phyloP scores from a whole-genome alignment of 1,140 invertebrate genomes.

The Papilio machaon region DNA sequence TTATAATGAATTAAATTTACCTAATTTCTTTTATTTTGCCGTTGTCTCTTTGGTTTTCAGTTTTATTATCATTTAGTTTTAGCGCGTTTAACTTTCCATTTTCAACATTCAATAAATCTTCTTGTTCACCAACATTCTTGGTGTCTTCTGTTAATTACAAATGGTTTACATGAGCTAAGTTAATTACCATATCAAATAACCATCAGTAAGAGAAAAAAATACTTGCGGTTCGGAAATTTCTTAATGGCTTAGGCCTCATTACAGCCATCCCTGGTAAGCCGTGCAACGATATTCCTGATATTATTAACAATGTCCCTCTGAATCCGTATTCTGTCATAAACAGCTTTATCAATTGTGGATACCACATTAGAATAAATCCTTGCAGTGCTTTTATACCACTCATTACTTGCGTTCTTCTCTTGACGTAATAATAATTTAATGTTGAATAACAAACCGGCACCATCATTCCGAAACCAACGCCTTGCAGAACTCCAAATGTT shows the following conservation, averaged over 20 bases:
- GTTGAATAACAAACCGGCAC: slow-evolving; percentile 83
- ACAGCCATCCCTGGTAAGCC: slow-evolving; percentile 84
- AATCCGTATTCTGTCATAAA: slow-evolving; percentile 83
- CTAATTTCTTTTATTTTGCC: slow-evolving; percentile 39
- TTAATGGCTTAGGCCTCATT: slow-evolving; percentile 80
- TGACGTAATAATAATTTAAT: slow-evolving; percentile 84
- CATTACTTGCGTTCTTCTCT: slow-evolving; percentile 83
- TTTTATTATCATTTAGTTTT: neutral
- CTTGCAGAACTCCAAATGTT: slow-evolving; percentile 83
- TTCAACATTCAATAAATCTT: slow-evolving; percentile 51
- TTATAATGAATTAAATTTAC: slow-evolving; percentile 28
- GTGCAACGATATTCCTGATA: slow-evolving; percentile 83
- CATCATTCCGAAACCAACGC: slow-evolving; percentile 83
- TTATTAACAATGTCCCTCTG: slow-evolving; percentile 83
- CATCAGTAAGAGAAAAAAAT: slow-evolving; percentile 54
- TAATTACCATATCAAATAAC: slow-evolving; percentile 34
- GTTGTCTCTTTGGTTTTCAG: slow-evolving; percentile 21
- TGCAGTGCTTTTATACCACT: slow-evolving; percentile 84
- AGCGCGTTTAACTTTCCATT: slow-evolving; percentile 30
- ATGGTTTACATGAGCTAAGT: slow-evolving; percentile 2
- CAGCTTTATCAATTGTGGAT: slow-evolving; percentile 81
- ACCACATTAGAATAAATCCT: slow-evolving; percentile 82
- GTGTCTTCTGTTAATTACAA: slow-evolving; percentile 41
- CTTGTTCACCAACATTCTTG: slow-evolving; percentile 46
- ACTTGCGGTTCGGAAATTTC: slow-evolving; percentile 66